phyloP scores from a whole-genome alignment of 2,797 vertebrate genomes.

The Eulemur mongoz region DNA sequence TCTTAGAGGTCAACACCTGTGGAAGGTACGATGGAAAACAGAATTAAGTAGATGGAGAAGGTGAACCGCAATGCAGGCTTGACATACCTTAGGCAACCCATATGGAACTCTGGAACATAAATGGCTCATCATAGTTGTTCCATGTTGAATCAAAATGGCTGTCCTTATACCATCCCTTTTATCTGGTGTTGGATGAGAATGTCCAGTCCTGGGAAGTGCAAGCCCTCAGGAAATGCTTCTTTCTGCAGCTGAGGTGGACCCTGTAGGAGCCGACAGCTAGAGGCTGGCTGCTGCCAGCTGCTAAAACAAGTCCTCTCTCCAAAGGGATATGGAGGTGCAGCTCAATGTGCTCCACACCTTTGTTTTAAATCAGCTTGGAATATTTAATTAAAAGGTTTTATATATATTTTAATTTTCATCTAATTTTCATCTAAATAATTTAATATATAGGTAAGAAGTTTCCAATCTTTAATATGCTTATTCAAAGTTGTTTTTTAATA shows the following conservation, averaged over 20 bases:
- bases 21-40: not conserved
- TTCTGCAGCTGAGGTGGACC: not conserved
- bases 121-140: not conserved
- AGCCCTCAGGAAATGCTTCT: not conserved
- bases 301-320: not conserved
- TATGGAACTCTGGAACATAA: not conserved
- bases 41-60: not conserved
- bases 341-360: rapidly evolving
- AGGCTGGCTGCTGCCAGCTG: not conserved
- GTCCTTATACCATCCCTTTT: not conserved
- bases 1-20: not conserved
- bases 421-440: not conserved
- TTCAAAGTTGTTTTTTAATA: not conserved
- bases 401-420: not conserved
- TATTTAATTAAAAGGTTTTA: not conserved
- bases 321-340: not conserved
- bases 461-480: not conserved
- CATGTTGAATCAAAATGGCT: not conserved
- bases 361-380: not conserved
- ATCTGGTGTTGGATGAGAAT: not conserved
- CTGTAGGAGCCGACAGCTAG: not conserved
- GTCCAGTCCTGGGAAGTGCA: not conserved
- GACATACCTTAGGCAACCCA: not conserved
- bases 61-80: not conserved
- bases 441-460: not conserved